Evolutionary conservation across 2,797 vertebrate species (phyloP).

Genomic region (Columba guinea): DNA sequence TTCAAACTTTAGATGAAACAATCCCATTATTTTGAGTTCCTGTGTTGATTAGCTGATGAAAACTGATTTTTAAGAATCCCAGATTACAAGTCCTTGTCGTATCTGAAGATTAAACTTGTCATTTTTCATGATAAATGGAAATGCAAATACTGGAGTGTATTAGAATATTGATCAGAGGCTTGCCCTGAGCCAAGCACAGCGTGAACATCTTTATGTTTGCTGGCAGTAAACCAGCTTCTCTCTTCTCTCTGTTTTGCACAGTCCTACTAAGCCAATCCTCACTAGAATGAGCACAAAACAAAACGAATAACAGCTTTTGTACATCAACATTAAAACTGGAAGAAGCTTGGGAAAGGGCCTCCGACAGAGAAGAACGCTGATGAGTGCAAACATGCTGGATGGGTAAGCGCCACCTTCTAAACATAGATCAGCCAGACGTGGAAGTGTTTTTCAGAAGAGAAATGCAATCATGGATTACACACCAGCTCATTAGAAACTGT

Average conservation of each 20-base stretch:
- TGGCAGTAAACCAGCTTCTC: slow-evolving; percentile 57
- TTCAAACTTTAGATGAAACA: not conserved
- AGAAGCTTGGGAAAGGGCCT: slow-evolving; percentile 68
- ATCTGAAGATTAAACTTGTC: not conserved
- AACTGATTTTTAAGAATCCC: not conserved
- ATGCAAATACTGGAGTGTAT: not conserved
- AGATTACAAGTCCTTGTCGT: not conserved
- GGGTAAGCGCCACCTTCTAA: slow-evolving; percentile 66
- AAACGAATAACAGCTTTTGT: slow-evolving; percentile 80
- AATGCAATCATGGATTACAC: slow-evolving; percentile 72
- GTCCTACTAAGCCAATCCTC: slow-evolving; percentile 84
- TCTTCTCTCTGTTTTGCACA: slow-evolving; percentile 72
- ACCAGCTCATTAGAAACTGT: slow-evolving; percentile 78
- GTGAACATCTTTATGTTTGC: not conserved
- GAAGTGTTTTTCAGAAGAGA: slow-evolving; percentile 69
- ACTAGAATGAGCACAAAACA: slow-evolving; percentile 86
- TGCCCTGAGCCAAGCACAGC: not conserved
- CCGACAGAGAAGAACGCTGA: slow-evolving; percentile 54
- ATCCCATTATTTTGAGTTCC: not conserved
- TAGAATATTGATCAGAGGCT: slow-evolving; percentile 32
- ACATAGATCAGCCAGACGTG: slow-evolving; percentile 69
- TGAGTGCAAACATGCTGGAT: slow-evolving; percentile 55
- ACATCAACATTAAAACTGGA: slow-evolving; percentile 80
- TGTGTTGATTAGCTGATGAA: not conserved
- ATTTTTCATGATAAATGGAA: not conserved